These are phyloP conservation scores for Drosophila austrosaltans DNA, from an alignment of 2,888 invertebrate species.

Conservation along the genomic window DNA sequence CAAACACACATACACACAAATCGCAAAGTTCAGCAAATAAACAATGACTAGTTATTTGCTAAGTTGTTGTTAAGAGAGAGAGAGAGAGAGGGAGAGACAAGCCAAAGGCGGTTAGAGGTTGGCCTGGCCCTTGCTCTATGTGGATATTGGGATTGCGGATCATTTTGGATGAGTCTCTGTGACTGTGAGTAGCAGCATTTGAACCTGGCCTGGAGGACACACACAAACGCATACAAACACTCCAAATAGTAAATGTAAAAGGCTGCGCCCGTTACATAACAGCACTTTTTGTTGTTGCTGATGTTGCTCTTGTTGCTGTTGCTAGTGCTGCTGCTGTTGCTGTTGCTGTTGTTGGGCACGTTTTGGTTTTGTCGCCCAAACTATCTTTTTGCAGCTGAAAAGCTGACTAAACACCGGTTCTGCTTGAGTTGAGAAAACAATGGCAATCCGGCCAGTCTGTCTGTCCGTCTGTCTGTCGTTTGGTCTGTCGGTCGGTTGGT, in stretches of 20 bases:
- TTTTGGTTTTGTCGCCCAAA: constrained; percentile 59
- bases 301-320: constrained; percentile 6
- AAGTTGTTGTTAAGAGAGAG: constrained; percentile 22
- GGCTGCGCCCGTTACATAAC: constrained; percentile 71
- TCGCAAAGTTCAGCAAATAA: constrained; percentile 54
- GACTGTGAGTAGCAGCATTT: constrained; percentile 27
- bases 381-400: constrained; percentile 35
- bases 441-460: constrained; percentile 30
- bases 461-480: neutral
- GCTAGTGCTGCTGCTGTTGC: neutral
- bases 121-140: constrained; percentile 28
- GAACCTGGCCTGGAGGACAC: constrained; percentile 48
- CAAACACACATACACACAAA: constrained; percentile 16
- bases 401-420: constrained; percentile 27
- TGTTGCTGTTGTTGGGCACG: constrained; percentile 63
- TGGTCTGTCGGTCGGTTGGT: neutral
- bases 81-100: neutral
- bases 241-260: constrained; percentile 58
- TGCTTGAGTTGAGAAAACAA: constrained; percentile 34
- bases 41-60: constrained; percentile 47
- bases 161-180: constrained; percentile 40
- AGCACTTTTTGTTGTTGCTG: constrained; percentile 56
- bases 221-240: constrained; percentile 39
- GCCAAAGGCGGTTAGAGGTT: constrained; percentile 20
- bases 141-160: neutral